Evolutionary conservation across 2,113 vertebrate species (phyloP).

Genomic region (Apteryx mantelli): DNA sequence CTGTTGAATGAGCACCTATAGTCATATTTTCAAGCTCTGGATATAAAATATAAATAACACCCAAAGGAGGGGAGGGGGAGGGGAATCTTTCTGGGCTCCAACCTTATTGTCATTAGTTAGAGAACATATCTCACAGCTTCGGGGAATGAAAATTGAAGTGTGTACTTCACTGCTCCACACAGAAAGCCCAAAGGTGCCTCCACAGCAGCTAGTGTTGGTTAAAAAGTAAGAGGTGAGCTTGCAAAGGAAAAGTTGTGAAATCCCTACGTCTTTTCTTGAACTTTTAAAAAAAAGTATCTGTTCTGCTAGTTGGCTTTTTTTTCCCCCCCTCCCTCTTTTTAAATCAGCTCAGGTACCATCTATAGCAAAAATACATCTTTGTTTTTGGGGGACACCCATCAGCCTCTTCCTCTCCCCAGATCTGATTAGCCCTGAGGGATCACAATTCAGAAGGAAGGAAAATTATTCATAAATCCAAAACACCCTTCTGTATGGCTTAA

Average conservation of each 20-base stretch:
- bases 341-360: background rate
- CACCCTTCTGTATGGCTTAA: background rate
- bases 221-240: background rate
- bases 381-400: background rate
- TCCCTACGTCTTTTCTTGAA: background rate
- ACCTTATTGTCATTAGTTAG: slow-evolving; percentile 18
- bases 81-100: slow-evolving; percentile 7
- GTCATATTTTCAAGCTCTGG: slow-evolving; percentile 16
- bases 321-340: background rate
- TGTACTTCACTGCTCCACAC: background rate
- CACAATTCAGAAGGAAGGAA: background rate
- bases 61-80: background rate
- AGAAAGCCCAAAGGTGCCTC: background rate
- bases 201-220: background rate
- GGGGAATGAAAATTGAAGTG: slow-evolving; percentile 12
- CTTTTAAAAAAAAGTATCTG: background rate
- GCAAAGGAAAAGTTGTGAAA: background rate
- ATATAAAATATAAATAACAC: slow-evolving; percentile 52
- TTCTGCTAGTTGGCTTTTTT: background rate
- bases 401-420: background rate
- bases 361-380: background rate
- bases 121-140: slow-evolving; percentile 21
- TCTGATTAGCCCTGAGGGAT: background rate
- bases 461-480: background rate
- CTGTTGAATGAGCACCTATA: background rate